Conservation (phyloP, 2,888 invertebrate species). For the Steinernema hermaphroditum region DNA sequence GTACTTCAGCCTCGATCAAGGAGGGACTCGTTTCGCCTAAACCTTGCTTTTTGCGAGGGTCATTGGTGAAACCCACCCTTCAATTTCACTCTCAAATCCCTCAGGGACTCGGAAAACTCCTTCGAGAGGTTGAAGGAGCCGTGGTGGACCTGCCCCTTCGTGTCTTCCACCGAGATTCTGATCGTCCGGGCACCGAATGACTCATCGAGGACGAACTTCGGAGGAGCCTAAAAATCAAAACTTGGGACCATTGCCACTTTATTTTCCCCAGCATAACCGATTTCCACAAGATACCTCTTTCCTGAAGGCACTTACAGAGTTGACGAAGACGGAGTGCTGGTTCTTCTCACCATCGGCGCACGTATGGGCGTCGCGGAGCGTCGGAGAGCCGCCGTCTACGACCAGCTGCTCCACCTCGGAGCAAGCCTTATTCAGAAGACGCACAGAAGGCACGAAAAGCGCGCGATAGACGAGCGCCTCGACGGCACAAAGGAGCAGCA, state of each 20-base stretch:
- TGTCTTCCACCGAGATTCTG: background rate
- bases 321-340: conserved; percentile 68
- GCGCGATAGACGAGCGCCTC: conserved; percentile 4
- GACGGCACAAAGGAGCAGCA: background rate
- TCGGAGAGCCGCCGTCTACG: background rate
- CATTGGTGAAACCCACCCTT: background rate
- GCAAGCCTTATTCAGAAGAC: conserved; percentile 1
- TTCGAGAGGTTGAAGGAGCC: background rate
- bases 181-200: background rate
- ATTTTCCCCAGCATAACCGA: background rate
- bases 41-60: too few relatives aligned
- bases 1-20: background rate
- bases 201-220: background rate
- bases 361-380: conserved; percentile 1
- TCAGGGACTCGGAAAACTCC: background rate
- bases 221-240: background rate
- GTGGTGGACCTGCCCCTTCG: background rate
- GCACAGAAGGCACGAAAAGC: conserved; percentile 7
- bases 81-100: background rate
- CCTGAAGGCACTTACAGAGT: conserved; percentile 68
- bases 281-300: background rate
- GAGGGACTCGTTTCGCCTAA: background rate
- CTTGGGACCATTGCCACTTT: background rate
- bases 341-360: background rate
- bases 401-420: conserved; percentile 11